These are phyloP conservation scores for Cotesia chilonis DNA, from an alignment of 1,140 invertebrate species.

Conservation along the genomic window DNA sequence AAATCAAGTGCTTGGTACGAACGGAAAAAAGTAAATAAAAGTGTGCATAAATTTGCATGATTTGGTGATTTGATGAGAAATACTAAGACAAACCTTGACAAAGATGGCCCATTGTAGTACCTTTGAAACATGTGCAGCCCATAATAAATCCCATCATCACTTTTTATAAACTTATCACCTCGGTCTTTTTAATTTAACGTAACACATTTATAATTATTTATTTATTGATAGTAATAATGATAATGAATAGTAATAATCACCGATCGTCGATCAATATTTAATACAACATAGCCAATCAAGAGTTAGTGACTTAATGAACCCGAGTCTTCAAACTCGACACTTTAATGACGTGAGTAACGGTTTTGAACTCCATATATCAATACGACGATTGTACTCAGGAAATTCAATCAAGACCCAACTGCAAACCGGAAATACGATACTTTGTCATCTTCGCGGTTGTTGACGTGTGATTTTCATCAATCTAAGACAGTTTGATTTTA, in stretches of 20 bases:
- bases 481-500: background rate
- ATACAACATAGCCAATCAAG: background rate
- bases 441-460: slow-evolving; percentile 22
- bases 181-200: background rate
- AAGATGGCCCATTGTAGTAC: slow-evolving; percentile 68
- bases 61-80: background rate
- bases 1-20: background rate
- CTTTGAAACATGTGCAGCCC: slow-evolving; percentile 88
- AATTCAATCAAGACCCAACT: slow-evolving; percentile 11
- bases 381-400: slow-evolving; percentile 7
- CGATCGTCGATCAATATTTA: background rate
- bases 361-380: slow-evolving; percentile 2
- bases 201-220: slow-evolving; percentile 5
- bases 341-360: slow-evolving; percentile 26
- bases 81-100: slow-evolving; percentile 58
- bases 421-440: slow-evolving; percentile 12
- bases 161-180: slow-evolving; percentile 21
- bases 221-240: background rate
- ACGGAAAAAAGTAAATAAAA: slow-evolving; percentile 1
- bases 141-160: slow-evolving; percentile 88
- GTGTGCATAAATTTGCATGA: background rate
- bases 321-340: slow-evolving; percentile 3
- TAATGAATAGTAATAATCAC: background rate
- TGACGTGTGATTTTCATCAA: slow-evolving; percentile 9
- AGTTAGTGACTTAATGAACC: background rate